These are phyloP conservation scores for Coregonus suidteri DNA, from an alignment of 2,797 vertebrate genomes.

Conservation along the genomic window DNA sequence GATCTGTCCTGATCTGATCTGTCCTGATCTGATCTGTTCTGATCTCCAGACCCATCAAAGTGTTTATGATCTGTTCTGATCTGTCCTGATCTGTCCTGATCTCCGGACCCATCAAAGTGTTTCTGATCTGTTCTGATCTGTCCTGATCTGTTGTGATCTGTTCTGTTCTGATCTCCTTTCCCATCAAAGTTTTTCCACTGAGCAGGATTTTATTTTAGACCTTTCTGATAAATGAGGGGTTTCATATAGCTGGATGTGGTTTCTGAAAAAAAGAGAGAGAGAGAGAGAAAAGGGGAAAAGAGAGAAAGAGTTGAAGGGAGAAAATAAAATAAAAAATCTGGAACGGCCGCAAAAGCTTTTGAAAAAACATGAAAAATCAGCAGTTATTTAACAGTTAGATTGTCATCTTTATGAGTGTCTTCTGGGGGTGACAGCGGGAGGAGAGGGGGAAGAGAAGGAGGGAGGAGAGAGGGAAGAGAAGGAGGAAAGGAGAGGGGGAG, in stretches of 20 bases:
- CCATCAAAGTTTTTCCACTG: slow-evolving; percentile 58
- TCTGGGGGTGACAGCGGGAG: slow-evolving; percentile 72
- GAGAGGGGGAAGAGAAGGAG: slow-evolving; percentile 19
- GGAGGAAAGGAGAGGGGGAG: too few species aligned
- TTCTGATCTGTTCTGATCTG: too few species aligned
- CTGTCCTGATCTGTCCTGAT: too few species aligned
- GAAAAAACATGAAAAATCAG: slow-evolving; percentile 80
- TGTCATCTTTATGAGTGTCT: slow-evolving; percentile 82
- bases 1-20: too few species aligned
- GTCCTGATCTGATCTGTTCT: too few species aligned
- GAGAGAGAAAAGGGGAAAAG: slow-evolving; percentile 45
- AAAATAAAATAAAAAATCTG: slow-evolving; percentile 49
- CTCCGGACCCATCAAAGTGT: too few species aligned
- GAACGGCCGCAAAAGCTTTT: slow-evolving; percentile 70
- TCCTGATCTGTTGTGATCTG: too few species aligned
- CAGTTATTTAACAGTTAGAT: slow-evolving; percentile 80
- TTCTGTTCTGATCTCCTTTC: too few species aligned
- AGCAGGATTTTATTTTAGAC: slow-evolving; percentile 71
- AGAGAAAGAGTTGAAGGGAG: not conserved
- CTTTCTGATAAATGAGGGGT: slow-evolving; percentile 69
- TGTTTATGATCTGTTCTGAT: too few species aligned
- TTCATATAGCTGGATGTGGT: slow-evolving; percentile 78
- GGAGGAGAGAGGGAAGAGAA: not conserved
- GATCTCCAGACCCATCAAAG: too few species aligned
- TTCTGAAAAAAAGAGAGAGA: slow-evolving; percentile 22